phyloP scores from a whole-genome alignment of 2,888 invertebrate species.

The Teinopalpus imperialis region DNA sequence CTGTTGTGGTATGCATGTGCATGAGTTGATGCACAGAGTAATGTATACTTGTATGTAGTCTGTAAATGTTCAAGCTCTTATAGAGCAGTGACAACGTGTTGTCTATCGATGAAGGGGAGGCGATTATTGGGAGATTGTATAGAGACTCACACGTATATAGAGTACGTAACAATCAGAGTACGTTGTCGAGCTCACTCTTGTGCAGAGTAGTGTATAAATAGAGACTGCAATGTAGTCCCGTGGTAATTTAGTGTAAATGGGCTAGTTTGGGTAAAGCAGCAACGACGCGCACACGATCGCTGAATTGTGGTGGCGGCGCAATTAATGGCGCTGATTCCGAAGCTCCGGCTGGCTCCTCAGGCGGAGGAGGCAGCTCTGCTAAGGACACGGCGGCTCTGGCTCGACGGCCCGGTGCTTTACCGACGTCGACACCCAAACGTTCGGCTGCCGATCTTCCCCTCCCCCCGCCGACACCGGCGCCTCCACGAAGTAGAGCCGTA shows the following conservation, averaged over 20 bases:
- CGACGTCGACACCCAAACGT: constrained; percentile 67
- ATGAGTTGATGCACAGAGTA: too few species aligned
- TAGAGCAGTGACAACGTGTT: too few species aligned
- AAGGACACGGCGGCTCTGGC: constrained; percentile 87
- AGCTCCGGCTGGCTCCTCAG: constrained; percentile 79
- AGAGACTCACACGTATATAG: too few species aligned
- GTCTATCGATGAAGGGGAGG: too few species aligned
- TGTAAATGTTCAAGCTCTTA: too few species aligned
- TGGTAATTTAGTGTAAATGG: constrained; percentile 56
- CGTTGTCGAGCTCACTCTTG: constrained; percentile 8
- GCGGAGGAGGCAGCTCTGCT: constrained; percentile 52
- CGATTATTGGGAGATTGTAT: too few species aligned
- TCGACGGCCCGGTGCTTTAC: constrained; percentile 87
- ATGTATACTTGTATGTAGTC: too few species aligned
- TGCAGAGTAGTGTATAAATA: constrained; percentile 12
- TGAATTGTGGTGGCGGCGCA: constrained; percentile 87
- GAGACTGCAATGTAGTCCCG: constrained; percentile 17
- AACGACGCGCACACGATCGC: constrained; percentile 92
- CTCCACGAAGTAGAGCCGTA: constrained; percentile 78
- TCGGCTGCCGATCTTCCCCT: constrained; percentile 64
- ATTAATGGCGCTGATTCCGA: constrained; percentile 66
- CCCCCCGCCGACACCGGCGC: constrained; percentile 39
- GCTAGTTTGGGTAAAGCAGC: constrained; percentile 90
- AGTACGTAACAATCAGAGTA: too few species aligned
- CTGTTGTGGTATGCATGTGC: too few species aligned